Evolutionary conservation across 2,888 invertebrate species (phyloP), one percentile per base, ranked within the genome.

Genomic region (Drosophila ezoana): DNA sequence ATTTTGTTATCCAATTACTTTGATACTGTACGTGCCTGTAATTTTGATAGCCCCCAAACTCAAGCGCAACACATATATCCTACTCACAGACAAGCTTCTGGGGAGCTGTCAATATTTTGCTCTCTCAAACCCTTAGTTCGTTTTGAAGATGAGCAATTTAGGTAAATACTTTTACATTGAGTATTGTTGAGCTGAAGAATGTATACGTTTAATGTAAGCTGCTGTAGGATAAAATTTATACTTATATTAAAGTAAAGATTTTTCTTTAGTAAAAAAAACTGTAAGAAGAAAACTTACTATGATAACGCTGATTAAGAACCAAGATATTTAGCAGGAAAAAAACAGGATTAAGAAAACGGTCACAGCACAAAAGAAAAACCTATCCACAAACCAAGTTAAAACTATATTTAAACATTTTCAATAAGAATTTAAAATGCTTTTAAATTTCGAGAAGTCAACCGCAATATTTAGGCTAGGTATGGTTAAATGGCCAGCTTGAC

Each of bases 21-120:
- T 84, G 90, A 90, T 87, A 90, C 86, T 90, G 90, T 87, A 90
- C 90, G 90, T 90, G 90, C 90, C 86, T 87, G 86, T 86, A 85
- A 72, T 86, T 86, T 86, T 87, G 87, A 77, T 81, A 76, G 78
- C 69, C 62, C 76, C n/a, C 52, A 23, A 33, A 18, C 10, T 28
- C 52, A 18, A 23, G 40, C 38, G 13, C 28, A 28, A 5, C 13
- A 18, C n/a, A 18, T 43, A 33, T 10, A 33, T 20, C 14, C 32
- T 9, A 16, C 40, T 40, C 13, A 9, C 18, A 20, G 32, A n/a
- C n/a, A 18, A 41, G 14, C 11, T 18, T 33, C n/a, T 18, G 43
- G 18, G 33, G 11, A 41, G 41, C 43, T 44, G 11, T 35, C 43
- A 14, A 20, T 54, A 14, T 20, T 9, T 9, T 28, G 32, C 14